Percentiles rank a stretch among this genome's conserved stretches.
These are phyloP conservation scores for Colletes collaris DNA, from an alignment of 2,888 invertebrate genomes.

Conservation along the genomic window DNA sequence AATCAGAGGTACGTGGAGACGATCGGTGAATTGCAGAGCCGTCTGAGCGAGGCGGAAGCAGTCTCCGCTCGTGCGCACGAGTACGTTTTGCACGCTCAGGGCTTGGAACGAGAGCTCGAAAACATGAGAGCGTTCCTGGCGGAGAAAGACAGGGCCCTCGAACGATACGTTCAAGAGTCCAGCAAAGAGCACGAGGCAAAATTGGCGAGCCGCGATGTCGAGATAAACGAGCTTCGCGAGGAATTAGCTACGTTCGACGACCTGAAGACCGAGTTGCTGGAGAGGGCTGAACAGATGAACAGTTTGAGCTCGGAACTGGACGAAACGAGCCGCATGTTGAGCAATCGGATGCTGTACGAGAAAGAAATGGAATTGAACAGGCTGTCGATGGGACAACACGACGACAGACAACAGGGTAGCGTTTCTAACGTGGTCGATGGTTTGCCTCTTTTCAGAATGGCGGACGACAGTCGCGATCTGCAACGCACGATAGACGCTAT, in stretches of 20 bases:
- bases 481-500: slow-evolving; percentile 61
- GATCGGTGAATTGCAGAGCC: slow-evolving; percentile 36
- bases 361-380: slow-evolving; percentile 62
- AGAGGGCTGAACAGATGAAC: slow-evolving; percentile 88
- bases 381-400: slow-evolving; percentile 24
- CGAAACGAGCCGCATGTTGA: slow-evolving; percentile 6
- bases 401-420: neutral
- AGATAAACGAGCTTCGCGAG: slow-evolving; percentile 36
- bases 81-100: slow-evolving; percentile 7
- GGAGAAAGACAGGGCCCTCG: slow-evolving; percentile 45
- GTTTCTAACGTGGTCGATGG: slow-evolving; percentile 53
- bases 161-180: slow-evolving; percentile 40
- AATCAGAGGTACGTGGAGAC: slow-evolving; percentile 4
- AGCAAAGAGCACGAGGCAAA: slow-evolving; percentile 48
- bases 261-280: slow-evolving; percentile 49
- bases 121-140: slow-evolving; percentile 74
- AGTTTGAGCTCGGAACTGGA: slow-evolving; percentile 86
- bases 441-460: slow-evolving; percentile 71
- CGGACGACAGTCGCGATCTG: slow-evolving; percentile 59
- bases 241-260: slow-evolving; percentile 19
- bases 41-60: slow-evolving; percentile 22
- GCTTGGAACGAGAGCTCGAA: slow-evolving; percentile 80
- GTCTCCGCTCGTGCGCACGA: slow-evolving; percentile 11
- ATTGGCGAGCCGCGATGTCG: slow-evolving; percentile 58
- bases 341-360: slow-evolving; percentile 50